Percentiles rank a stretch among this genome's conserved stretches.
phyloP scores from a whole-genome alignment of 2,113 vertebrate species.

The Nothobranchius kuhntae region DNA sequence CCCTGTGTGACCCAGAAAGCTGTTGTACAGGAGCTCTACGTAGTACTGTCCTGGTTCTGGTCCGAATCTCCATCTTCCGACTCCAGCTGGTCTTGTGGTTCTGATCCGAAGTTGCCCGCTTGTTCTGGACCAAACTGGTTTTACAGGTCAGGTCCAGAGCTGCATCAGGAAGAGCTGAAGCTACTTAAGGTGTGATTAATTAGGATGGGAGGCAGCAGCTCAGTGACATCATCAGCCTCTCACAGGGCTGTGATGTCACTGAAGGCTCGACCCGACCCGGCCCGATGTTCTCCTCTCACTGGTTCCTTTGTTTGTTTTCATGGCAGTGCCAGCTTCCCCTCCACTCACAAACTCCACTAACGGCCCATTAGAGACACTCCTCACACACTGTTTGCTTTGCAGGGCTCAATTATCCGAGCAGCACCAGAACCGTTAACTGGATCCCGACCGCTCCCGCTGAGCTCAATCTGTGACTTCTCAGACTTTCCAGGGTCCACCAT shows the following conservation, averaged over 20 bases:
- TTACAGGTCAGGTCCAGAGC: conserved; percentile 41
- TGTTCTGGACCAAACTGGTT: conserved; percentile 60
- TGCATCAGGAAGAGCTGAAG: background rate
- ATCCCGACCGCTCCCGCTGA: conserved; percentile 62
- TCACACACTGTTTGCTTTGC: conserved; percentile 72
- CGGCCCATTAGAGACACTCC: conserved; percentile 61
- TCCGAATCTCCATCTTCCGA: background rate
- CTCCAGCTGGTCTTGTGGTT: background rate
- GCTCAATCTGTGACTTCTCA: conserved; percentile 67
- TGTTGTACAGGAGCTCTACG: too few species aligned
- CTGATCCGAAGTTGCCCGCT: conserved; percentile 12
- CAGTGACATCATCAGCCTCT: conserved; percentile 67
- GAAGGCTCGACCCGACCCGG: conserved; percentile 44
- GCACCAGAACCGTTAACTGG: conserved; percentile 73
- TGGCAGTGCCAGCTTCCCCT: conserved; percentile 68
- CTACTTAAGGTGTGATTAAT: conserved; percentile 62
- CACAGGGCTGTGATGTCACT: conserved; percentile 63
- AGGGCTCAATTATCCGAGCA: conserved; percentile 75
- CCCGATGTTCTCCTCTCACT: conserved; percentile 65
- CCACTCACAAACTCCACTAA: conserved; percentile 67
- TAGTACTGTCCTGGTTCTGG: too few species aligned
- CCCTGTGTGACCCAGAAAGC: too few species aligned
- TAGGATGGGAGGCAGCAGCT: conserved; percentile 35
- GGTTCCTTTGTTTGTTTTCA: conserved; percentile 74
- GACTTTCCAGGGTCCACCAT: conserved; percentile 63